Percentiles rank a stretch among this genome's conserved stretches.
phyloP scores from a whole-genome alignment of 2,888 invertebrate species.

The Tiliacea citrago region DNA sequence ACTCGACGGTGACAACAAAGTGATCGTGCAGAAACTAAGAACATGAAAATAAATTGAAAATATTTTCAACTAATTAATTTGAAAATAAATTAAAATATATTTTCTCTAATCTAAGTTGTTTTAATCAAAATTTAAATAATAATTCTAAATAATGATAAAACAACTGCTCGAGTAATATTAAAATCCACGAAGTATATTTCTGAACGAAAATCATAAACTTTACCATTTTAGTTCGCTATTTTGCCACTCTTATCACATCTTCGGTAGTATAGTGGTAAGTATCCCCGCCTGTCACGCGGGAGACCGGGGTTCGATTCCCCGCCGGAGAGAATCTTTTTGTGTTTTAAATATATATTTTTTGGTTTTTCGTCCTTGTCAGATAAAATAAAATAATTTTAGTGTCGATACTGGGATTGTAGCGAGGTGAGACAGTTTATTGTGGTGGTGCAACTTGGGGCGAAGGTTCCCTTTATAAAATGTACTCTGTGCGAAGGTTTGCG shows the following conservation, averaged over 20 bases:
- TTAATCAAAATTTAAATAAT: background rate
- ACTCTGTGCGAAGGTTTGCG: background rate
- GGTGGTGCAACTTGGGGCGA: background rate
- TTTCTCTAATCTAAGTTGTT: too few species aligned
- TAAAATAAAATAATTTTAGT: background rate
- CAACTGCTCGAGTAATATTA: rapidly evolving
- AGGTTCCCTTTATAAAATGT: too few species aligned
- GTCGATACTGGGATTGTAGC: background rate
- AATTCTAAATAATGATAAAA: background rate
- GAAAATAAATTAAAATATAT: background rate
- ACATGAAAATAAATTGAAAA: background rate
- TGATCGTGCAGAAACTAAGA: slow-evolving; percentile 37
- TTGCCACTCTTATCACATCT: slow-evolving; percentile 64
- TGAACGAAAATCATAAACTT: slow-evolving; percentile 28
- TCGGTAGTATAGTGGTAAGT: slow-evolving; percentile 91
- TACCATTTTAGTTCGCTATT: background rate
- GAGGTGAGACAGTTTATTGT: background rate
- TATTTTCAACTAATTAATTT: background rate
- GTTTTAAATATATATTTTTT: background rate
- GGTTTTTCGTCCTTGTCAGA: background rate
- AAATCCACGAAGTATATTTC: background rate
- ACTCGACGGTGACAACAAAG: slow-evolving; percentile 49
- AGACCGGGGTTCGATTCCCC: slow-evolving; percentile 77
- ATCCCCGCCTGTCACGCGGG: slow-evolving; percentile 91
- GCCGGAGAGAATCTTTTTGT: slow-evolving; percentile 67